Percentiles rank a stretch among this genome's conserved stretches.
Evolutionary conservation across 2,797 vertebrate genomes (phyloP).

Genomic region (Salmo trutta): DNA sequence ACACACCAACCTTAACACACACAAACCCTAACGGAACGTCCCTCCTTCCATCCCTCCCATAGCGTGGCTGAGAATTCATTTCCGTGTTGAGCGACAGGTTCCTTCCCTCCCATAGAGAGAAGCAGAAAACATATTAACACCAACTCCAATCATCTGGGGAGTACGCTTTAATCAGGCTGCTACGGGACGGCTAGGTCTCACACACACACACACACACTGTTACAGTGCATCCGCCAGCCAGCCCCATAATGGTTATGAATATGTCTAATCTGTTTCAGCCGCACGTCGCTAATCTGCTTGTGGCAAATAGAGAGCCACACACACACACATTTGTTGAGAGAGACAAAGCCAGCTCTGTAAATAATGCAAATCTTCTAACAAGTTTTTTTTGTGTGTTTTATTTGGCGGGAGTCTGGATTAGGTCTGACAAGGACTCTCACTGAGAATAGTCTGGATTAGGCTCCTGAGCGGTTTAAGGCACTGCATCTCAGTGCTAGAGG

Average conservation of each 20-base stretch:
- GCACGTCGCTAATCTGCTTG: not conserved
- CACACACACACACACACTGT: slow-evolving; percentile 28
- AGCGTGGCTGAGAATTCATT: not conserved
- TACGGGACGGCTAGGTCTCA: slow-evolving; percentile 1
- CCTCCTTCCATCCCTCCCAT: not conserved
- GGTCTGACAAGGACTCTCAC: too few relatives aligned
- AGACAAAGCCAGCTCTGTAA: not conserved
- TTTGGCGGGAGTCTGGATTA: slow-evolving; percentile 19
- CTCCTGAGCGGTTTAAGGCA: too few relatives aligned
- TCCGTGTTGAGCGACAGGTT: not conserved
- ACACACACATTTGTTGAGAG: not conserved
- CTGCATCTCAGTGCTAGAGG: too few relatives aligned
- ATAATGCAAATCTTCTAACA: not conserved
- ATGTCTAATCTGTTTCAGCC: not conserved
- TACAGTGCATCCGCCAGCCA: too few relatives aligned
- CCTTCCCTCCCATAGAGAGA: not conserved
- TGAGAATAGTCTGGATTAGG: too few relatives aligned
- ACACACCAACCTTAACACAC: not conserved
- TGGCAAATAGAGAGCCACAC: not conserved
- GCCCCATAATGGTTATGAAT: not conserved
- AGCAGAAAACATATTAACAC: not conserved
- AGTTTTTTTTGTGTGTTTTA: not conserved
- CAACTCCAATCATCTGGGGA: not conserved
- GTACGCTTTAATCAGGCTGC: not conserved
- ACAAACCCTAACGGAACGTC: not conserved